Percentiles rank a stretch among this genome's conserved stretches.
phyloP scores from a whole-genome alignment of 2,888 invertebrate genomes.

The Melanostoma scalare region DNA sequence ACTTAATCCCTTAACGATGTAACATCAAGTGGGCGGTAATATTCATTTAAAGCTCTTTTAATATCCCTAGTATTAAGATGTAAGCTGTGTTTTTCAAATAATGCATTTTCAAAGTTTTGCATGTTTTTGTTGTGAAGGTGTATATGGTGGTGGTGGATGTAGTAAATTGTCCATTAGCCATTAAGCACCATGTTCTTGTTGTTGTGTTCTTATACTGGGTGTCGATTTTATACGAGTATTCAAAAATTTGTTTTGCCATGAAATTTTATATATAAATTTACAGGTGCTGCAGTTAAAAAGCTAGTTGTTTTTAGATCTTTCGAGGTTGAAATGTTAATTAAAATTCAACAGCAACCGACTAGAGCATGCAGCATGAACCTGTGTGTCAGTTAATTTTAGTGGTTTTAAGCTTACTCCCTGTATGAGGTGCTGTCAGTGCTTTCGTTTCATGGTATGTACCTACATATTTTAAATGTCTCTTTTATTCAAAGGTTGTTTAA shows the following conservation, averaged over 20 bases:
- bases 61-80: conserved; percentile 67
- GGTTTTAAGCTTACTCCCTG: too few relatives aligned
- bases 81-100: conserved; percentile 69
- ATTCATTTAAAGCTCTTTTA: conserved; percentile 73
- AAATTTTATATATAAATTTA: conserved; percentile 66
- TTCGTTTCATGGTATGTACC: too few relatives aligned
- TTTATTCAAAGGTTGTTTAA: too few relatives aligned
- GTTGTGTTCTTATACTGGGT: conserved; percentile 7
- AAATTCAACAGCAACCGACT: conserved; percentile 33
- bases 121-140: not conserved
- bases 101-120: conserved; percentile 4
- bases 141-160: conserved; percentile 10
- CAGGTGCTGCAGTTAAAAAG: conserved; percentile 58
- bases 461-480: too few relatives aligned
- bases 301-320: not conserved
- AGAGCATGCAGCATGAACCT: not conserved
- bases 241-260: conserved; percentile 46
- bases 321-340: conserved; percentile 48
- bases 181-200: not conserved
- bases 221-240: conserved; percentile 61
- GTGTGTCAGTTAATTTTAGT: not conserved
- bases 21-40: conserved; percentile 73
- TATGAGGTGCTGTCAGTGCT: too few relatives aligned
- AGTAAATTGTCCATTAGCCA: conserved; percentile 6
- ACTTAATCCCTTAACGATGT: conserved; percentile 68